Percentiles rank a stretch among this genome's conserved stretches.
Conservation (phyloP, 2,113 vertebrate genomes). For the Anarhynchus alexandrinus region DNA sequence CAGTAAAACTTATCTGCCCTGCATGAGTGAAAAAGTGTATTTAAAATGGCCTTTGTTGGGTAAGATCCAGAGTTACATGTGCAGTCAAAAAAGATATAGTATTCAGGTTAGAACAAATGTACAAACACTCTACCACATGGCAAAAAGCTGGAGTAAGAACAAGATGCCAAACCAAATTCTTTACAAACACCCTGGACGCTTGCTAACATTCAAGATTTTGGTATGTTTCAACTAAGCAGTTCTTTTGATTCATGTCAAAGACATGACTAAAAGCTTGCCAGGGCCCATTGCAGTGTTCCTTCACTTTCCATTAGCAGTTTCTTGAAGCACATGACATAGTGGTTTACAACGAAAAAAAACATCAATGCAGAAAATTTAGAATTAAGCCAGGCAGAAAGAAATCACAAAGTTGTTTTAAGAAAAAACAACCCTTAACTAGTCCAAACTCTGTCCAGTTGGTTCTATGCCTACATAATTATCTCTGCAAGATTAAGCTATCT, state of each 20-base stretch:
- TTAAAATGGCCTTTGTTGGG: neutral
- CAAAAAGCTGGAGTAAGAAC: neutral
- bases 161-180: neutral
- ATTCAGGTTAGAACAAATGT: neutral
- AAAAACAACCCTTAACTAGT: neutral
- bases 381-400: neutral
- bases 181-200: neutral
- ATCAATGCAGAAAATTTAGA: neutral
- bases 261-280: neutral
- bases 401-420: neutral
- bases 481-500: neutral
- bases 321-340: neutral
- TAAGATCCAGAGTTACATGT: rapidly evolving
- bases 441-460: neutral
- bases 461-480: neutral
- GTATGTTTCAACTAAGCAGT: neutral
- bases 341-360: neutral
- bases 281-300: neutral
- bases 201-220: neutral
- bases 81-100: neutral
- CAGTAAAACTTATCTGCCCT: neutral
- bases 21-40: neutral
- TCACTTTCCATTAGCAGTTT: neutral
- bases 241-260: neutral
- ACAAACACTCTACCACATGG: neutral